These are phyloP conservation scores for Lordiphosa andalusiaca DNA, from an alignment of 2,888 invertebrate species.

Conservation along the genomic window DNA sequence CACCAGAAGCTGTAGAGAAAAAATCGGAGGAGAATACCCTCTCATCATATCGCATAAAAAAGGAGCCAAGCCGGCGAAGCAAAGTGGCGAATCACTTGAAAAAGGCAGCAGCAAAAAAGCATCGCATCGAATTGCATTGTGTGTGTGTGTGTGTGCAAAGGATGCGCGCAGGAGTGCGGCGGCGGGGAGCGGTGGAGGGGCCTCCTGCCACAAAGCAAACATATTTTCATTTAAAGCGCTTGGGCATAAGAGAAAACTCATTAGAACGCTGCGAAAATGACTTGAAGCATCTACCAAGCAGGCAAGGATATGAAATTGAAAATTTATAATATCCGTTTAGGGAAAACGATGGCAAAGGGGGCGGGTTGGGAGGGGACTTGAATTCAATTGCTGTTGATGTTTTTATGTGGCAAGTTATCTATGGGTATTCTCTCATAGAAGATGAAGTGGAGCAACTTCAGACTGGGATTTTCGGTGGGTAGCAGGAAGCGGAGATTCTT, in stretches of 20 bases:
- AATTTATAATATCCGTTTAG: constrained; percentile 71
- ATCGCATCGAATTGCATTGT: constrained; percentile 56
- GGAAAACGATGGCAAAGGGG: constrained; percentile 4
- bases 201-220: constrained; percentile 54
- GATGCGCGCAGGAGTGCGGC: constrained; percentile 11
- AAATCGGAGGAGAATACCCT: constrained; percentile 32
- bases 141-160: constrained; percentile 27
- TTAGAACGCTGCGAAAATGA: constrained; percentile 62
- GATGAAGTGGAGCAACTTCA: constrained; percentile 37
- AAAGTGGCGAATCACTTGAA: constrained; percentile 50
- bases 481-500: constrained; percentile 33
- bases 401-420: constrained; percentile 58
- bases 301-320: constrained; percentile 57
- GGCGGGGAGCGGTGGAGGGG: constrained; percentile 18
- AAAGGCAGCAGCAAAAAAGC: constrained; percentile 23
- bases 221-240: constrained; percentile 64
- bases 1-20: background rate
- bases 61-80: constrained; percentile 30
- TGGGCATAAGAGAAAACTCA: constrained; percentile 61
- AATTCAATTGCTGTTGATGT: constrained; percentile 70
- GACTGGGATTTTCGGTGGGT: background rate
- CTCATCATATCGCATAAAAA: constrained; percentile 41
- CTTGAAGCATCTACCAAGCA: constrained; percentile 26
- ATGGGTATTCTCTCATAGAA: constrained; percentile 30
- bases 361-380: constrained; percentile 27